Evolutionary conservation across 1,140 invertebrate species (phyloP).

Genomic region (Ceratoteleas bidentatus): DNA sequence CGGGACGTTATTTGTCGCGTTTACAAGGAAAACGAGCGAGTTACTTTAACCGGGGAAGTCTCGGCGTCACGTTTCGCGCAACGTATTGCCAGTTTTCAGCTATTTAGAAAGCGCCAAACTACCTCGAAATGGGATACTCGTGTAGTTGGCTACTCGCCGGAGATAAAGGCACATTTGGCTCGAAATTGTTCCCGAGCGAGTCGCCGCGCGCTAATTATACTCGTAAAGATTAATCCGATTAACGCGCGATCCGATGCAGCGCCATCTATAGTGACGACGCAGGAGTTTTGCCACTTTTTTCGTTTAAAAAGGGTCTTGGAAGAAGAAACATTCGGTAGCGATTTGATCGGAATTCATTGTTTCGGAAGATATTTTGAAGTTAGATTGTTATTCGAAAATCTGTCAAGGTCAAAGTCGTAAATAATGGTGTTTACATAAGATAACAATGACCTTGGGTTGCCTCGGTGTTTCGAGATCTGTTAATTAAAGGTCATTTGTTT

Average conservation of each 20-base stretch:
- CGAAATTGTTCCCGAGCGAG: slow-evolving; percentile 59
- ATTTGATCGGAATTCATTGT: too few relatives aligned
- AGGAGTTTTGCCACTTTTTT: neutral
- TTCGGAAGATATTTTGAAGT: too few relatives aligned
- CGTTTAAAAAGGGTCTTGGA: neutral
- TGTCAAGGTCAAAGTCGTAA: too few relatives aligned
- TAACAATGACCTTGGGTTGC: too few relatives aligned
- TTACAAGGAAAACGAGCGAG: slow-evolving; percentile 48
- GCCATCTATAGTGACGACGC: slow-evolving; percentile 25
- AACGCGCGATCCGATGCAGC: slow-evolving; percentile 57
- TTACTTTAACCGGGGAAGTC: slow-evolving; percentile 45
- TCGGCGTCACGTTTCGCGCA: slow-evolving; percentile 60
- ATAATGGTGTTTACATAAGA: too few relatives aligned
- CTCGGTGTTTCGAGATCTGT: too few relatives aligned
- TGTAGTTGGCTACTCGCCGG: slow-evolving; percentile 76
- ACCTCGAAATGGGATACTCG: slow-evolving; percentile 78
- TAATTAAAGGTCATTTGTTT: too few relatives aligned
- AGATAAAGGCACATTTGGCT: slow-evolving; percentile 75
- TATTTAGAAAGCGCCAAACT: slow-evolving; percentile 73
- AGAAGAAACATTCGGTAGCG: too few relatives aligned
- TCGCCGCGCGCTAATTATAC: slow-evolving; percentile 73
- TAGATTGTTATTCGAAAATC: too few relatives aligned
- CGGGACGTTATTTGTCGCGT: slow-evolving; percentile 40
- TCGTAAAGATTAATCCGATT: slow-evolving; percentile 79
- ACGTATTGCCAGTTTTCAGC: slow-evolving; percentile 68